Base-by-base conservation (phyloP, 2,113 vertebrate species). In the Hemiscyllium ocellatum region DNA sequence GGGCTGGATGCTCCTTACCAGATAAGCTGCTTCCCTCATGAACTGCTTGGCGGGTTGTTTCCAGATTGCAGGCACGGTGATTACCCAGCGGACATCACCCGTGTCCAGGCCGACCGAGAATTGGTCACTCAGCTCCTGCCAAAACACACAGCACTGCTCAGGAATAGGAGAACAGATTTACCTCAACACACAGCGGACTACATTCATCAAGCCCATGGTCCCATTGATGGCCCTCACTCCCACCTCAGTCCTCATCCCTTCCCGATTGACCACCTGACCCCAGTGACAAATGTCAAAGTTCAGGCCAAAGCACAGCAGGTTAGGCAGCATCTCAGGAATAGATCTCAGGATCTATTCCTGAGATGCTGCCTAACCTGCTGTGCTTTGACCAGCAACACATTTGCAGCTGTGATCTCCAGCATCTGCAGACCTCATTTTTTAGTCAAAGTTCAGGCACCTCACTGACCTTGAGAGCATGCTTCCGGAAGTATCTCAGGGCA, bases 51-150 rank as follows among this genome's bases (percentile, higher is more conserved):
- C 99, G 0, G 99, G 99, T 96, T 99, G 99, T 96, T 98, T 98
- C 99, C 99, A 99, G 96, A 99, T 99, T 61, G 99, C 99, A 0
- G 99, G 99, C n/a, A 99, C 99, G 0, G 99, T 99, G 97, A 99
- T 97, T 24, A 99, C 99, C 99, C 99, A 99, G 96, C 99, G 97
- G 96, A 99, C 97, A 66, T 98, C 97, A 0, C 97, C 98, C 1
- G 96, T 97, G 96, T 98, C 98, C 0, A 98, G 96, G 95, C 98
- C 96, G 0, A 97, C 97, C 0, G 98, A 98, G 0, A 97, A 98
- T 97, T 99, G 99, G 78, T 99, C 99, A 96, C 97, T 97, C 96
- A 99, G 98, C 97, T 99, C 99, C 99, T 99, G 96, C 0, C 0
- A 69, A 15, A 7, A 0, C 42, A 87, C 0, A 50, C 7, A 66